Evolutionary conservation across 2,888 invertebrate genomes (phyloP), one percentile per base, ranked within the genome.

Genomic region (Scaptomyza tumidula): DNA sequence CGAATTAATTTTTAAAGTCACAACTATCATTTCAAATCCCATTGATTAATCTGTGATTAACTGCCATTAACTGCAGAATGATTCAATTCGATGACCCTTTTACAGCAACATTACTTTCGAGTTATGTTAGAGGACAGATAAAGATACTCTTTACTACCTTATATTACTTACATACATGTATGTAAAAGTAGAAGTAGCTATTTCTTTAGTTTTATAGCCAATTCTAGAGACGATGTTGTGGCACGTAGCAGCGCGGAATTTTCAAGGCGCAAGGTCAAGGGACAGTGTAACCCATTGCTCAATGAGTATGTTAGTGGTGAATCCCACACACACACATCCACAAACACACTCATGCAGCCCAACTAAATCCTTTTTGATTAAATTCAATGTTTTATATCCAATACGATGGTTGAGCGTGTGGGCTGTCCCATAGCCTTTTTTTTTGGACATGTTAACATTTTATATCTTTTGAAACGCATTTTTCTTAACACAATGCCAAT

Each of bases 301-400:
- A 5, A 24, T 24, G 24, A 24, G 1, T 3, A 24, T 24, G 24
- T 24, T 24, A 43, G 35, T 33, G 33, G 14, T 57, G 56, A 48
- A 19, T 10, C 35, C 43, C 29, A 31, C 14, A 50, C 33, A 19
- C 44, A 65, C 63, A 62, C 41, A 65, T 11, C 48, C 37, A 37
- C 37, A 56, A 27, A 56, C 44, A 52, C 55, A 65, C 39, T 35
- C 13, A 41, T 31, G 31, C 16, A 63, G 39, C 52, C 43, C 39
- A 62, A 69, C 89, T 86, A 86, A 86, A 86, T 86, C 85, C 85
- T 88, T 86, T 86, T 86, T 86, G 85, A 86, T 86, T 86, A 88
- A 86, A 86, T 86, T 86, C 89, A 86, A 86, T 86, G 89, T 88
- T 86, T 86, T 86, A 88, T 86, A 81, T 86, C 87, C 85, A 88